These are phyloP conservation scores for Cryptotis parvus DNA, from an alignment of 2,113 vertebrate genomes.

Conservation along the genomic window DNA sequence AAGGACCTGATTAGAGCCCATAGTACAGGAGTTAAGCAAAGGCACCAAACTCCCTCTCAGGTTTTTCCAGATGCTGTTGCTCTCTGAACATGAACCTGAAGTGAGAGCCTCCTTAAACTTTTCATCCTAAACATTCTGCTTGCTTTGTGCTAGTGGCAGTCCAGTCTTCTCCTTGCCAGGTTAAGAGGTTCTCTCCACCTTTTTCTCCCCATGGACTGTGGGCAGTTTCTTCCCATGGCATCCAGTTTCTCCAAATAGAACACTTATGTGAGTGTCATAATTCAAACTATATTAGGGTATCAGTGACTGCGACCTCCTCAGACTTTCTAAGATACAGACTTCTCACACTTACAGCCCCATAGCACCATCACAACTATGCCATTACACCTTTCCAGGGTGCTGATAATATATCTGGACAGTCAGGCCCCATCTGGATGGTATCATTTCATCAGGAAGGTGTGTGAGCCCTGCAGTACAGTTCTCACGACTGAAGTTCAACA, in stretches of 20 bases:
- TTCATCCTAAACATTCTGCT: background rate
- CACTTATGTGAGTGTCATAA: background rate
- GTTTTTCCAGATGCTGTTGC: background rate
- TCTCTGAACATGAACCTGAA: background rate
- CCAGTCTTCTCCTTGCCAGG: background rate
- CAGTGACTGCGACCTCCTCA: background rate
- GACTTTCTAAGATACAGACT: background rate
- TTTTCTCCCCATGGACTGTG: background rate
- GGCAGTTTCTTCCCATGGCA: background rate
- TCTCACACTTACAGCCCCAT: no score
- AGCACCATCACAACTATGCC: background rate
- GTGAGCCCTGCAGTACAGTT: background rate
- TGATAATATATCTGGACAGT: background rate
- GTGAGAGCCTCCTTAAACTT: background rate
- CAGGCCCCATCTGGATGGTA: background rate
- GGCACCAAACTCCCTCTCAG: background rate
- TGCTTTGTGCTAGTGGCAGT: background rate
- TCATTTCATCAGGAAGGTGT: background rate
- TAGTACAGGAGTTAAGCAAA: background rate
- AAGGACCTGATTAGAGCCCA: background rate
- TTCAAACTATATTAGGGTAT: background rate
- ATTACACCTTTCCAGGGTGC: background rate
- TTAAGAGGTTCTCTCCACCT: accelerated
- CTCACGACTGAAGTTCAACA: background rate
- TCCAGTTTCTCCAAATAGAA: slow-evolving; percentile 6